Conservation (phyloP, 1,140 invertebrate species). For the Tigriopus japonicus region DNA sequence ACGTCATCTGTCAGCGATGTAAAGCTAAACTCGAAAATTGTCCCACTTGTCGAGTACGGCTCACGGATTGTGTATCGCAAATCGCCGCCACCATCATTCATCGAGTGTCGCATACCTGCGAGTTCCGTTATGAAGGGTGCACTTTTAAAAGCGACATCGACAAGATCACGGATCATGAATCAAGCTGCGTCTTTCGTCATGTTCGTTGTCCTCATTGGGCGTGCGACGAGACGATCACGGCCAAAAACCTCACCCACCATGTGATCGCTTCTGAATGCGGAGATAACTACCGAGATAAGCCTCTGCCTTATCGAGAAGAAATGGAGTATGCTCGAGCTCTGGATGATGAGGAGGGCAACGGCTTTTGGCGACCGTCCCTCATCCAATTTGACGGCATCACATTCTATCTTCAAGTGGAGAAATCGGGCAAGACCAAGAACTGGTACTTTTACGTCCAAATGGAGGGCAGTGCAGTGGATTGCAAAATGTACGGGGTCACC, state of each 20-base stretch:
- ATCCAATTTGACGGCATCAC: background rate
- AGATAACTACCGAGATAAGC: background rate
- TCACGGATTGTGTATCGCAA: background rate
- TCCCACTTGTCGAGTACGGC: too few species aligned
- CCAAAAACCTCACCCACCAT: background rate
- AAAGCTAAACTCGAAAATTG: too few species aligned
- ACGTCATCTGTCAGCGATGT: too few species aligned
- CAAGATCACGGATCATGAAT: background rate
- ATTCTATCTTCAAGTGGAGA: slow-evolving; percentile 7
- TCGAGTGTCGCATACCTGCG: background rate
- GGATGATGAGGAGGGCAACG: background rate
- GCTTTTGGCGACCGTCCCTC: background rate
- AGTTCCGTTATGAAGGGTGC: slow-evolving; percentile 1
- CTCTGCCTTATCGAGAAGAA: slow-evolving; percentile 2
- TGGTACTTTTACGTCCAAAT: slow-evolving; percentile 7
- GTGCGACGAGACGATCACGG: background rate
- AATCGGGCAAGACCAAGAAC: slow-evolving; percentile 1
- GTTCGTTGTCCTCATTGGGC: slow-evolving; percentile 4
- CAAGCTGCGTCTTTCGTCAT: background rate
- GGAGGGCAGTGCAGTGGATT: background rate
- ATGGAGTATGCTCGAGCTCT: slow-evolving; percentile 1
- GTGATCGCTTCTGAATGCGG: background rate
- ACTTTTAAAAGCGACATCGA: background rate
- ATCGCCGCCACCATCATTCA: slow-evolving; percentile 3
- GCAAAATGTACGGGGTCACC: background rate